phyloP scores from a whole-genome alignment of 2,797 vertebrate species.

The Urosaurus nigricauda region DNA sequence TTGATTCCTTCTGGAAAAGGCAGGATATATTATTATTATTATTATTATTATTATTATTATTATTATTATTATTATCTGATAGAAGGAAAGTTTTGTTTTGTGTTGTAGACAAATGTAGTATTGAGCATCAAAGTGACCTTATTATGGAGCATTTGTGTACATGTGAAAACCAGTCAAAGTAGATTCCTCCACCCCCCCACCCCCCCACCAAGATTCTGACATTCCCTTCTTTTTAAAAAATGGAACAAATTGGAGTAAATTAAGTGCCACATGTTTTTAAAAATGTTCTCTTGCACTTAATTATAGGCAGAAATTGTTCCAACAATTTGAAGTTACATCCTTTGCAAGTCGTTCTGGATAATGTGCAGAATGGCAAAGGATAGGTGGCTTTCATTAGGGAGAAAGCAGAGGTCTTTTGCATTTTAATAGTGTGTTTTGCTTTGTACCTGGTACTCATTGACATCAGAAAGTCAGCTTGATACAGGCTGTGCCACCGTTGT shows the following conservation, averaged over 20 bases:
- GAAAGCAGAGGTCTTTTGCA: constrained; percentile 33
- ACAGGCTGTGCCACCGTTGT: not conserved
- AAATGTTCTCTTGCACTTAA: constrained; percentile 51
- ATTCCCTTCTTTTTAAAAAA: not conserved
- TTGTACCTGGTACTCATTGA: constrained; percentile 36
- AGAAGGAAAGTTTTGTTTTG: too few relatives aligned
- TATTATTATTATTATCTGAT: too few relatives aligned
- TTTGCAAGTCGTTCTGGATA: constrained; percentile 52
- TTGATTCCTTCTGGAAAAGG: too few relatives aligned
- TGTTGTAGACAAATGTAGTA: too few relatives aligned
- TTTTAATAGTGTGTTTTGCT: constrained; percentile 55
- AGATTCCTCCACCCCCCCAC: too few relatives aligned
- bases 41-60: too few relatives aligned
- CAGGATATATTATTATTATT: too few relatives aligned
- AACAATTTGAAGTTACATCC: constrained; percentile 52
- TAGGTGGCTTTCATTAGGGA: constrained; percentile 45
- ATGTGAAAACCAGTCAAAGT: too few relatives aligned
- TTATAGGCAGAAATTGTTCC: constrained; percentile 58
- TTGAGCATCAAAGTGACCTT: not conserved
- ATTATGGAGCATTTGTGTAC: not conserved
- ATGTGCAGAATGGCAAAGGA: constrained; percentile 53
- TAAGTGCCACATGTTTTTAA: constrained; percentile 23
- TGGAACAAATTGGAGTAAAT: too few relatives aligned
- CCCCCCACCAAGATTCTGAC: too few relatives aligned
- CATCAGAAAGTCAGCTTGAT: constrained; percentile 26